Evolutionary conservation across 1,140 invertebrate species (phyloP).

Genomic region (Triops cancriformis): DNA sequence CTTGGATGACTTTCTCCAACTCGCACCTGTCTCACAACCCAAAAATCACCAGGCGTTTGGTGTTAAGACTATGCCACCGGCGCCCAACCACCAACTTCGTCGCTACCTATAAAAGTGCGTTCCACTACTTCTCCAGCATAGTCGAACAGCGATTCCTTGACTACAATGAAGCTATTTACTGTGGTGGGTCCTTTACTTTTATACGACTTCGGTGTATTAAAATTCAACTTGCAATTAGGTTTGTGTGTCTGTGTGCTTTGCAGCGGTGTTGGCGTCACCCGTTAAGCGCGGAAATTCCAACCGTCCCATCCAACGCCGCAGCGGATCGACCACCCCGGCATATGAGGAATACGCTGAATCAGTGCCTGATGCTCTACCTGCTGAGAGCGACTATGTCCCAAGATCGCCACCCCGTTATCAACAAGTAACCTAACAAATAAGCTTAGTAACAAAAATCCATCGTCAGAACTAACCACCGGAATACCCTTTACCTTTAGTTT

Average conservation of each 20-base stretch:
- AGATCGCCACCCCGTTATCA: background rate
- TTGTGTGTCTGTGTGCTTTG: background rate
- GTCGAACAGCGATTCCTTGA: background rate
- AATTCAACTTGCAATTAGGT: background rate
- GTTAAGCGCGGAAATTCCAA: background rate
- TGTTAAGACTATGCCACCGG: background rate
- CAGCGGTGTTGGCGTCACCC: background rate
- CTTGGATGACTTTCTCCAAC: conserved; percentile 13
- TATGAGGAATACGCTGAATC: background rate
- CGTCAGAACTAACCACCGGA: too few relatives aligned
- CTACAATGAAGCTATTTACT: background rate
- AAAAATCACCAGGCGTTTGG: background rate
- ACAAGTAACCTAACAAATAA: background rate
- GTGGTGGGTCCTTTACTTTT: background rate
- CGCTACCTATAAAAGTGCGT: background rate
- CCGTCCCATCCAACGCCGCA: background rate
- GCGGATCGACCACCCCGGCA: background rate
- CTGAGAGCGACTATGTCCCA: background rate
- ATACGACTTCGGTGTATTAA: background rate
- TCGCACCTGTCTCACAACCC: conserved; percentile 5
- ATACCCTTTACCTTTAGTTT: too few relatives aligned
- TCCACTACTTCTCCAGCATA: background rate
- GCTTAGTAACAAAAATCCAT: too few relatives aligned
- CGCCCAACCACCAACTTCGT: background rate
- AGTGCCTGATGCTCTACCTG: background rate